Conservation (phyloP, 2,113 vertebrate species). For the Channa argus region DNA sequence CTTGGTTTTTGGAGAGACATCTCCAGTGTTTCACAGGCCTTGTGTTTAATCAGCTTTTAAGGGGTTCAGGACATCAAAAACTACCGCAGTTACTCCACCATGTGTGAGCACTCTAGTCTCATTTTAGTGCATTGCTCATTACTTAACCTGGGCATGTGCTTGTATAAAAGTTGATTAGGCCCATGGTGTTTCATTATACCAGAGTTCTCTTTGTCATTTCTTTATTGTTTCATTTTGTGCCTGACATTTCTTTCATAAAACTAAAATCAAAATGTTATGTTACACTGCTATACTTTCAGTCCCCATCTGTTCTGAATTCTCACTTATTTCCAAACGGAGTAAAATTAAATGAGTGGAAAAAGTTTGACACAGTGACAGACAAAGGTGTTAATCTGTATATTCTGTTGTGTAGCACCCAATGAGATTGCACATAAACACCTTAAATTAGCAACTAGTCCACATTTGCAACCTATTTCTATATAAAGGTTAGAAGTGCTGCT, state of each 20-base stretch:
- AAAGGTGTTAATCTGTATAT: slow-evolving; percentile 42
- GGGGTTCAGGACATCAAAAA: slow-evolving; percentile 63
- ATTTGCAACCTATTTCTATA: background rate
- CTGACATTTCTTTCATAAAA: slow-evolving; percentile 34
- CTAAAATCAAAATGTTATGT: background rate
- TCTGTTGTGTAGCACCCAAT: slow-evolving; percentile 5
- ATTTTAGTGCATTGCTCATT: slow-evolving; percentile 20
- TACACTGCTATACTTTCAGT: background rate
- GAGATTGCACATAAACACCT: slow-evolving; percentile 37
- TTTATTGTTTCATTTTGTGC: slow-evolving; percentile 35
- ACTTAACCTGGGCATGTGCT: slow-evolving; percentile 29
- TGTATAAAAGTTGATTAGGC: slow-evolving; percentile 38
- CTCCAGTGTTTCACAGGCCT: slow-evolving; percentile 43
- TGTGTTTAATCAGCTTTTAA: slow-evolving; percentile 61
- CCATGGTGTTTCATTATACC: slow-evolving; percentile 25
- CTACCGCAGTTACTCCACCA: slow-evolving; percentile 54
- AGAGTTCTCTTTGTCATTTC: background rate
- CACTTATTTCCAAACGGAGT: background rate
- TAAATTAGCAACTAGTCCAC: background rate
- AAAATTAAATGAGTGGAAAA: background rate
- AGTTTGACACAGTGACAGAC: slow-evolving; percentile 13
- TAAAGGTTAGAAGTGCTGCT: background rate
- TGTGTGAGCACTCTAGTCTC: slow-evolving; percentile 55
- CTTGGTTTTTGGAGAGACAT: slow-evolving; percentile 22
- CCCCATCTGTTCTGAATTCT: slow-evolving; percentile 30